Percentiles rank a stretch among this genome's conserved stretches.
Conservation (phyloP, 2,888 invertebrate genomes). For the Periphyllus acericola region DNA sequence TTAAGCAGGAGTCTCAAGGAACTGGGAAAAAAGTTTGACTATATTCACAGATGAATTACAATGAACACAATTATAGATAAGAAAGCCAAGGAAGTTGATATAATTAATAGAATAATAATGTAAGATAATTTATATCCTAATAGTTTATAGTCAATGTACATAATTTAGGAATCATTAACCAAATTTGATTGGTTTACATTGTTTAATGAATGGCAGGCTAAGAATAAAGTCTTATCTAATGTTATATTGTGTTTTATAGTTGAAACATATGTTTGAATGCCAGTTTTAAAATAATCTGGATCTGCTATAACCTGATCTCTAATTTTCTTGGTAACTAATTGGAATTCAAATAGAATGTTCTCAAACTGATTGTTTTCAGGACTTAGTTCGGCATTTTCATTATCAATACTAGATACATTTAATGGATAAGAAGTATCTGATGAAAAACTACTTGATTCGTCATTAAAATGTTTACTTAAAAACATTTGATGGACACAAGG, state of each 20-base stretch:
- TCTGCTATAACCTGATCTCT: constrained; percentile 16
- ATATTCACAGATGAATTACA: too few relatives aligned
- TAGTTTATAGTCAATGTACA: too few relatives aligned
- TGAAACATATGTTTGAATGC: constrained; percentile 31
- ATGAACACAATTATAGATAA: too few relatives aligned
- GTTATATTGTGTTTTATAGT: not conserved
- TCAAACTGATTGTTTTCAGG: constrained; percentile 14
- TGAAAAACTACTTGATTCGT: not conserved
- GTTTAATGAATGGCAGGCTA: constrained; percentile 26
- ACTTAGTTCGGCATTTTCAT: not conserved
- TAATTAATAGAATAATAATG: not conserved
- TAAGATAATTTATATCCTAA: not conserved
- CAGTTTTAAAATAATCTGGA: constrained; percentile 33
- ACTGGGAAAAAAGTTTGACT: too few relatives aligned
- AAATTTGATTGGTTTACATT: not conserved
- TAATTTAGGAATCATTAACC: not conserved
- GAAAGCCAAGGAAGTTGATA: too few relatives aligned
- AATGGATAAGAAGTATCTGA: not conserved
- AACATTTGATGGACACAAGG: constrained; percentile 23
- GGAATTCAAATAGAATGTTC: constrained; percentile 21
- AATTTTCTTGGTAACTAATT: not conserved
- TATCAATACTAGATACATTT: not conserved
- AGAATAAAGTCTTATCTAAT: constrained; percentile 19
- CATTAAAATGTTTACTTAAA: not conserved
- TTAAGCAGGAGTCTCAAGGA: too few relatives aligned